Evolutionary conservation across 1,140 invertebrate genomes (phyloP), one percentile per base, ranked within the genome.

Genomic region (Pogonomyrmex californicus): DNA sequence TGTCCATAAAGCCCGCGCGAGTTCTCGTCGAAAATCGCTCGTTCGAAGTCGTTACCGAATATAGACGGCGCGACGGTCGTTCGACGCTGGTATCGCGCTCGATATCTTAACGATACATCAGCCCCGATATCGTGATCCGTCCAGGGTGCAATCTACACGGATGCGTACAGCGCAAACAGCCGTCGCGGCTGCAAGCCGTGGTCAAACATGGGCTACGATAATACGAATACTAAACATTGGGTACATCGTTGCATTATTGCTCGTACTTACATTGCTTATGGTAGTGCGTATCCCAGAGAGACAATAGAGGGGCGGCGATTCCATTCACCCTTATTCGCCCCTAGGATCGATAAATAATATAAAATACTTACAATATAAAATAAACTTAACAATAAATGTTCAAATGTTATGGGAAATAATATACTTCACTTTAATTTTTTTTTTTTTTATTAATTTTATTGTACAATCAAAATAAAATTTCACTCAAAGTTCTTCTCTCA

Each of bases 61-160:
- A 88, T 76, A 70, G 47, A 88, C 87, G 65, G 82, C 36, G 62
- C 62, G n/a, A n/a, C n/a, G 33, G 60, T 60, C 88, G 66, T 88
- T 91, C 87, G 65, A 88, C 89, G 89, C 85, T 87, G 92, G 89
- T 14, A 92, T 94, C 91, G 88, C 87, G 87, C 86, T 86, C 89
- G 92, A 91, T 93, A 94, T 94, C 93, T 94, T 94, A 92, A 94
- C 93, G 93, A 92, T 93, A 91, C 89, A 92, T 94, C 92, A 89
- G 88, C 85, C 30, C 88, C 85, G 86, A 90, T 91, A 89, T 90
- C 90, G 82, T 87, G 85, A 86, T 85, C 36, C 87, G 77, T 76
- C 76, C 68, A 65, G 44, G 38, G 65, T 49, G 63, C 88, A 82
- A 90, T 90, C 88, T 58, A 83, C 87, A 60, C 77, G 85, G 62